Evolutionary conservation across 2,888 invertebrate species (phyloP).

Genomic region (Eutolmus rufibarbis): DNA sequence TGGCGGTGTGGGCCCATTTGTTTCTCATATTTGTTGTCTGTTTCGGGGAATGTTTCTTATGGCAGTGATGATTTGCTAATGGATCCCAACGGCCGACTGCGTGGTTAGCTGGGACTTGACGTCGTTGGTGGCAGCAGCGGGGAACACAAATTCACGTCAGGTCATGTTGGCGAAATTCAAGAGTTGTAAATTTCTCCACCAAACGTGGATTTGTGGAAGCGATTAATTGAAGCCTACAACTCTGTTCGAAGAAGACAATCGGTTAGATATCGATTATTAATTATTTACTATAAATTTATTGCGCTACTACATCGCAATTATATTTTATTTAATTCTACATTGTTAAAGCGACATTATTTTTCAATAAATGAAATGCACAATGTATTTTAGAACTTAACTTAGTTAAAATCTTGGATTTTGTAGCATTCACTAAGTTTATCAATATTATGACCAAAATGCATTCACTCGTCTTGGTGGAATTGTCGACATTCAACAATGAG

Average conservation of each 20-base stretch:
- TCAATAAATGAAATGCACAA: too few relatives aligned
- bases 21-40: conserved; percentile 20
- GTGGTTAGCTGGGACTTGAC: neutral
- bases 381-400: too few relatives aligned
- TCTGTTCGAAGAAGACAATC: neutral
- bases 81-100: neutral
- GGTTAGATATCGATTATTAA: neutral
- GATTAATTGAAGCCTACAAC: neutral
- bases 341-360: too few relatives aligned
- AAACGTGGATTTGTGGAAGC: neutral
- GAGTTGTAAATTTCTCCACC: neutral
- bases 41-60: neutral
- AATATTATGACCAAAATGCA: neutral
- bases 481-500: neutral
- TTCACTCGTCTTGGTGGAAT: neutral
- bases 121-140: neutral
- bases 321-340: too few relatives aligned
- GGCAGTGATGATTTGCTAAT: conserved; percentile 29
- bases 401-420: too few relatives aligned
- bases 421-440: neutral
- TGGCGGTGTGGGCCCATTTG: conserved; percentile 3
- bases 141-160: neutral
- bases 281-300: neutral
- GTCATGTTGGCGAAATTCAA: neutral
- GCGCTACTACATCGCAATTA: too few relatives aligned